phyloP scores from a whole-genome alignment of 2,888 invertebrate genomes.

The Abscondita cerata region DNA sequence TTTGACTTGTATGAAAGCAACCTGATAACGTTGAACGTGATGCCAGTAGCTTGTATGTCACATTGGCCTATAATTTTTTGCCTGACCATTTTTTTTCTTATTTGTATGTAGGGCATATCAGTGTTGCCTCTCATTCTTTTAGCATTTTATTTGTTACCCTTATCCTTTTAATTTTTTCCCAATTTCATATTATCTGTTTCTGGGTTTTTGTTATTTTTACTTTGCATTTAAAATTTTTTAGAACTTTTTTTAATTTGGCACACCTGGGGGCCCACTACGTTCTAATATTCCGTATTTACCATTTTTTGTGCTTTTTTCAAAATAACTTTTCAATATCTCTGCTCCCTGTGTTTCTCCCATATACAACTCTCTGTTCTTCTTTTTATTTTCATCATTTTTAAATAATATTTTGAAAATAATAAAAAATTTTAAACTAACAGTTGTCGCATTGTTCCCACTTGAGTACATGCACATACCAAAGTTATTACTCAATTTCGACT shows the following conservation, averaged over 20 bases:
- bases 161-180: background rate
- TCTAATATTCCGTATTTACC: background rate
- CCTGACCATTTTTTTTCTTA: background rate
- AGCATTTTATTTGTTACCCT: background rate
- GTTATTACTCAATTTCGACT: no score
- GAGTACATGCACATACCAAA: no score
- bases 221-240: no score
- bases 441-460: no score
- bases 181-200: background rate
- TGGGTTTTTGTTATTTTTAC: background rate
- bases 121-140: background rate
- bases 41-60: background rate
- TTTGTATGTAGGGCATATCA: background rate
- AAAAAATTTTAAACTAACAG: no score
- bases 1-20: background rate
- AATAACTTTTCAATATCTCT: background rate
- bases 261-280: background rate
- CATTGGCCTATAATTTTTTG: background rate
- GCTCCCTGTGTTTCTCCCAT: slow-evolving; percentile 6
- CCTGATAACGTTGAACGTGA: background rate
- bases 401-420: no score
- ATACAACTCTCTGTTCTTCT: background rate
- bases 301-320: slow-evolving; percentile 5
- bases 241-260: no score
- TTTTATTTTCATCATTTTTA: no score